Evolutionary conservation across 2,797 vertebrate species (phyloP), one percentile per base, ranked within the genome.

Genomic region (Phataginus tetradactyla): DNA sequence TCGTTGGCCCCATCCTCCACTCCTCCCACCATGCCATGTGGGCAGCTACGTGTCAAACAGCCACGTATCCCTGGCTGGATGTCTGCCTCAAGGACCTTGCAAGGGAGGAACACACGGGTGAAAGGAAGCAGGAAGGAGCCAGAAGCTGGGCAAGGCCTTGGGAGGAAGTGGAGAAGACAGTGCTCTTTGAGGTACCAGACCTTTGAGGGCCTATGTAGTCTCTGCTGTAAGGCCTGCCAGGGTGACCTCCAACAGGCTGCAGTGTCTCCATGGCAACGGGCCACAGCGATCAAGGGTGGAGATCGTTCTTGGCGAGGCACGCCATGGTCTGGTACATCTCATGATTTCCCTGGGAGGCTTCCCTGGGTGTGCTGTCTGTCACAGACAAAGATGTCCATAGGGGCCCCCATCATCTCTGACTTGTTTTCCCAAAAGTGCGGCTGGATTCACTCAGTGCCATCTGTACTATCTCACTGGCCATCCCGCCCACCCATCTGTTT

Each of bases 391-490:
- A 87, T 59, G 72, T 96, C 61, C 93, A 25, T 0, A 14, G 93
- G 79, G 88, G 61, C 69, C 55, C 53, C 84, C 84, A 13, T 68
- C 29, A 29, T 71, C 90, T 93, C 89, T 96, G 96, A 90, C 96
- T 96, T 94, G 86, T 97, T 97, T 95, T 96, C 97, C 87, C 95
- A 64, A 96, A 95, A 91, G 80, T 92, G 91, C 7, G 94, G 96
- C 97, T 98, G 96, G 96, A 68, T 74, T 64, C 69, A 20, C 95
- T 97, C 97, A 96, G 95, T 93, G 87, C 95, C 92, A 90, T 97
- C 93, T 97, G 97, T 61, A 95, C 93, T 78, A 13, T 96, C 75
- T 97, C 97, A 97, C 90, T 1, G 93, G 95, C 84, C 93, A 95
- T 91, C 95, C 96, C 92, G 0, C 96, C 97, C 90, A 27, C 84